Conservation (phyloP, 2,888 invertebrate species). For the Pandemis corylana region DNA sequence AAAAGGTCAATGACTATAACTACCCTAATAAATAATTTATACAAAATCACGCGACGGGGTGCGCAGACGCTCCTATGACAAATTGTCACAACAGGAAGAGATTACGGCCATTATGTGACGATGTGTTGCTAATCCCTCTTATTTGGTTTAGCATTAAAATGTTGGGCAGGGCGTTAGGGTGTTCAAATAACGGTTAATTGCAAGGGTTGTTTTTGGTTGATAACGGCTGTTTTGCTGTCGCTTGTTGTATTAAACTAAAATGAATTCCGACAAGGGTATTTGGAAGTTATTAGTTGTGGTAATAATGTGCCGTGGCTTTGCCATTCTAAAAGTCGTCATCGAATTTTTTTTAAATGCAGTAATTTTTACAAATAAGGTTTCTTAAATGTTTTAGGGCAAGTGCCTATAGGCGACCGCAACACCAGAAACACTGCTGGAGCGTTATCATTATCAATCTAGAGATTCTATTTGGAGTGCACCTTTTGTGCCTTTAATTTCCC, state of each 20-base stretch:
- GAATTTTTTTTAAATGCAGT: too few relatives aligned
- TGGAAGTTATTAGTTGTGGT: neutral
- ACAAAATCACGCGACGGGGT: constrained; percentile 54
- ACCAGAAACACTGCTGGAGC: too few relatives aligned
- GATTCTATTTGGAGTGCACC: too few relatives aligned
- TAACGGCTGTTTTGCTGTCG: constrained; percentile 26
- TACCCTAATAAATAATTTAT: constrained; percentile 57
- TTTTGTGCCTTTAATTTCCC: too few relatives aligned
- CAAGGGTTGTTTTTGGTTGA: constrained; percentile 26
- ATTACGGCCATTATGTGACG: constrained; percentile 73
- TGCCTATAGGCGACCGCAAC: too few relatives aligned
- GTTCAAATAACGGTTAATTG: constrained; percentile 35
- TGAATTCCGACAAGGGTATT: neutral
- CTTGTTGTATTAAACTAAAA: constrained; percentile 1
- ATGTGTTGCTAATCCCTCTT: constrained; percentile 69
- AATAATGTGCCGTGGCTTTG: too few relatives aligned
- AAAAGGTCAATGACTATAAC: constrained; percentile 41
- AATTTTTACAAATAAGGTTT: too few relatives aligned
- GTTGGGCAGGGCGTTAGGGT: constrained; percentile 32
- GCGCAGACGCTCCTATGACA: constrained; percentile 51
- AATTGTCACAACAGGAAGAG: constrained; percentile 70
- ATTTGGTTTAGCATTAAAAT: constrained; percentile 49
- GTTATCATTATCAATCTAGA: too few relatives aligned
- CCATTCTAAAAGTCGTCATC: too few relatives aligned
- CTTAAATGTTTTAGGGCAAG: too few relatives aligned